A percentile compares a stretch with the other conserved stretches of the same genome.
These are phyloP conservation scores for Excalfactoria chinensis DNA, from an alignment of 2,113 vertebrate genomes.

Conservation along the genomic window DNA sequence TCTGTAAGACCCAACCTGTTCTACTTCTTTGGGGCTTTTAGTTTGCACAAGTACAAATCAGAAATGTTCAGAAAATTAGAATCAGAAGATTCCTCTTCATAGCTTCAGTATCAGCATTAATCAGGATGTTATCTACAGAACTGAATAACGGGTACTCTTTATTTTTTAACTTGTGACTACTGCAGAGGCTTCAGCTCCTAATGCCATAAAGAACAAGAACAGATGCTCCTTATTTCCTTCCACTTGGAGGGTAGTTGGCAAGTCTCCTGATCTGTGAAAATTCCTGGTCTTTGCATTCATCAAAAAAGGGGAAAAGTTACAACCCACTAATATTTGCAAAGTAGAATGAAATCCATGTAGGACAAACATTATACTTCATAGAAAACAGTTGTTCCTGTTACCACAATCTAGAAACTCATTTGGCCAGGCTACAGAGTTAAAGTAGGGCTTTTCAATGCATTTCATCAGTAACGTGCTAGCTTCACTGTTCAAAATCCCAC, in stretches of 20 bases:
- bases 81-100: background rate
- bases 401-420: background rate
- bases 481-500: background rate
- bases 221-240: background rate
- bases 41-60: background rate
- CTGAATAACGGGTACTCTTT: background rate
- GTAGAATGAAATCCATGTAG: background rate
- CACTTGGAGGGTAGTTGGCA: background rate
- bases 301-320: background rate
- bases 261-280: background rate
- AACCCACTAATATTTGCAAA: background rate
- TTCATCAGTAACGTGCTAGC: background rate
- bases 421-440: background rate
- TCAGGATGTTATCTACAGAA: background rate
- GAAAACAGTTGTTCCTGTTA: background rate
- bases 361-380: background rate
- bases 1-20: background rate
- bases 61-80: background rate
- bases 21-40: background rate
- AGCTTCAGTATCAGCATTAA: background rate
- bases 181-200: background rate
- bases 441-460: background rate
- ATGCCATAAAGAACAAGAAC: background rate
- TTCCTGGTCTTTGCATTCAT: background rate
- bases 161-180: background rate